Conservation (phyloP, 2,888 invertebrate species). For the Sympetrum striolatum region DNA sequence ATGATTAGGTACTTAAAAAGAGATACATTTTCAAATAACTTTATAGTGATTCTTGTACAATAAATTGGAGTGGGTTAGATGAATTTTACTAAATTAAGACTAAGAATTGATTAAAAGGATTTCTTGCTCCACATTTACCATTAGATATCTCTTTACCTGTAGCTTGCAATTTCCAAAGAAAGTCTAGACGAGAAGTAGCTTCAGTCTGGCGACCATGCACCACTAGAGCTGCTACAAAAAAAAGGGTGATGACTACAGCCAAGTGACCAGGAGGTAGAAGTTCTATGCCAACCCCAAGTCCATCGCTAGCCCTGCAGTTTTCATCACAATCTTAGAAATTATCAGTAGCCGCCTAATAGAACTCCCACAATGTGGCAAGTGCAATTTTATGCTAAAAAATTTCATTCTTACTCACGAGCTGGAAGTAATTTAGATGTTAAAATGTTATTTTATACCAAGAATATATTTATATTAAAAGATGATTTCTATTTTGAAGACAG, state of each 20-base stretch:
- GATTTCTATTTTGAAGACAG: neutral
- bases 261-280: constrained; percentile 53
- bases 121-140: neutral
- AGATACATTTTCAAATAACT: too few species aligned
- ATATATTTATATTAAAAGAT: neutral
- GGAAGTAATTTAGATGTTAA: too few species aligned
- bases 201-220: constrained; percentile 95
- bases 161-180: constrained; percentile 97
- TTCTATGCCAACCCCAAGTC: neutral
- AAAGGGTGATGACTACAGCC: constrained; percentile 73
- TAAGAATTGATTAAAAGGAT: neutral
- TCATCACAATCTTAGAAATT: constrained; percentile 17
- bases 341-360: neutral
- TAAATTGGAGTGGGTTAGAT: too few species aligned
- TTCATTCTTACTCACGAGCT: neutral
- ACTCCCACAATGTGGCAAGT: constrained; percentile 3
- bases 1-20: too few species aligned
- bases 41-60: too few species aligned
- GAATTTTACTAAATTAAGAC: neutral
- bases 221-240: constrained; percentile 81
- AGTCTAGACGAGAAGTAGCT: constrained; percentile 92
- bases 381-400: neutral
- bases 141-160: constrained; percentile 65
- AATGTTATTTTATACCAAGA: too few species aligned
- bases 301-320: constrained; percentile 22